Percentiles rank a stretch among this genome's conserved stretches.
Conservation (phyloP, 1,140 invertebrate genomes). For the Drosophila novamexicana region DNA sequence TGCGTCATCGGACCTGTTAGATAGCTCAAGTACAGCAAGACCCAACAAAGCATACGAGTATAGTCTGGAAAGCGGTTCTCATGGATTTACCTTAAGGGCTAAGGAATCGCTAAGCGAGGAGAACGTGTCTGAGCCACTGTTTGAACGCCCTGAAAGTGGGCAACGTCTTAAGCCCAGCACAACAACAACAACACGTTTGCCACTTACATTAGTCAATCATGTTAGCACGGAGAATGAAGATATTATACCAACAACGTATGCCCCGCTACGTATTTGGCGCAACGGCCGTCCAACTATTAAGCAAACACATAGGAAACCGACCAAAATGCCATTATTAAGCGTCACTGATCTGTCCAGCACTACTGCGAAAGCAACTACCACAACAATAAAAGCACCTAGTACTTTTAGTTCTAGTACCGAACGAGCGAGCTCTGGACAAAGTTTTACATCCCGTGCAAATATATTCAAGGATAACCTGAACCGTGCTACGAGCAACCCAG, state of each 20-base stretch:
- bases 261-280: slow-evolving; percentile 75
- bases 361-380: slow-evolving; percentile 10
- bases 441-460: slow-evolving; percentile 63
- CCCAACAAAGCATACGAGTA: slow-evolving; percentile 62
- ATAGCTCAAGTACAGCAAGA: slow-evolving; percentile 43
- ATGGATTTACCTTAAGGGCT: slow-evolving; percentile 64
- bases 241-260: slow-evolving; percentile 80
- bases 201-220: neutral
- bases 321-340: slow-evolving; percentile 3
- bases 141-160: slow-evolving; percentile 9
- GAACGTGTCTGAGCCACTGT: slow-evolving; percentile 24
- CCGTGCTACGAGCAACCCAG: slow-evolving; percentile 61
- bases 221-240: slow-evolving; percentile 44
- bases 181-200: slow-evolving; percentile 24
- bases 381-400: slow-evolving; percentile 20
- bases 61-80: slow-evolving; percentile 61
- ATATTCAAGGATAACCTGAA: slow-evolving; percentile 70
- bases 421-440: slow-evolving; percentile 33
- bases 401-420: slow-evolving; percentile 41
- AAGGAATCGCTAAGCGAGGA: slow-evolving; percentile 26
- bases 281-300: slow-evolving; percentile 73
- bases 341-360: slow-evolving; percentile 13
- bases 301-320: slow-evolving; percentile 37
- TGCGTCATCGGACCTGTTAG: slow-evolving; percentile 20
- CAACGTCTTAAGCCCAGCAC: slow-evolving; percentile 10